These are phyloP conservation scores for Daktulosphaira vitifoliae DNA, from an alignment of 1,140 invertebrate species.

Conservation along the genomic window DNA sequence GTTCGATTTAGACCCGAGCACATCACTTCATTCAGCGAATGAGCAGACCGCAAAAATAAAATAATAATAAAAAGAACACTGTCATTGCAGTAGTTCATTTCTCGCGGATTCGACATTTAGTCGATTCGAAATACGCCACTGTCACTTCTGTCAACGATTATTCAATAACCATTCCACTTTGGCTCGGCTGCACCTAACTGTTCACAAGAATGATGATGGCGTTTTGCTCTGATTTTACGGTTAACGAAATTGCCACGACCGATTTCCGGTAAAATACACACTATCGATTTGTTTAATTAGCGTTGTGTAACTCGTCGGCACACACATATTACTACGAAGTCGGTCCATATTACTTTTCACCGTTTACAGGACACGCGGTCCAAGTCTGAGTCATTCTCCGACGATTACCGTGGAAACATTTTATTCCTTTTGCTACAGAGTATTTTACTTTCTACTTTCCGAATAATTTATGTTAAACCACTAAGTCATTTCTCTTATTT, in stretches of 20 bases:
- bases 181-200: not conserved
- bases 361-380: too few relatives aligned
- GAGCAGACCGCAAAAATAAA: not conserved
- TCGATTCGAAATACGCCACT: not conserved
- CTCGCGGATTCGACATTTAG: constrained; percentile 9
- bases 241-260: not conserved
- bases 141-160: not conserved
- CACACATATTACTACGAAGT: too few relatives aligned
- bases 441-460: too few relatives aligned
- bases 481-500: too few relatives aligned
- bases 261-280: not conserved
- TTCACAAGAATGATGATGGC: not conserved
- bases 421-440: too few relatives aligned
- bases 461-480: too few relatives aligned
- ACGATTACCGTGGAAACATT: too few relatives aligned
- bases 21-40: not conserved
- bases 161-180: not conserved
- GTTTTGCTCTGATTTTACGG: not conserved
- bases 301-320: too few relatives aligned
- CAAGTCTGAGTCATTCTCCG: too few relatives aligned
- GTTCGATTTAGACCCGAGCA: not conserved
- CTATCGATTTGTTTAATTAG: too few relatives aligned
- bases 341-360: too few relatives aligned
- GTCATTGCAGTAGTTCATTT: constrained; percentile 20
- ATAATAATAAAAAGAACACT: constrained; percentile 16